Conservation (phyloP, 2,797 vertebrate genomes). For the Benthosema pterotum region DNA sequence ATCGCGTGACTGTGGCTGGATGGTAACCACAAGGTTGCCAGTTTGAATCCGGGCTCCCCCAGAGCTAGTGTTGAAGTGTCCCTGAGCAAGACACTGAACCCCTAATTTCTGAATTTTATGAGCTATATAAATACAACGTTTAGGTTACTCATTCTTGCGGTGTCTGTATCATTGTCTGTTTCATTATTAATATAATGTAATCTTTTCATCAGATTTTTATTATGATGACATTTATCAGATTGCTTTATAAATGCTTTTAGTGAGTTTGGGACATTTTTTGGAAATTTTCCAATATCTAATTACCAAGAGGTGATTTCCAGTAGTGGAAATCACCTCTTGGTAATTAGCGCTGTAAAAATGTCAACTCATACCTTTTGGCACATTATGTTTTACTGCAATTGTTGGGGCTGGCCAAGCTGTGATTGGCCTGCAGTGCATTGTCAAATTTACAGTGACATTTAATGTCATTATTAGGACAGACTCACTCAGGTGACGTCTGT, state of each 20-base stretch:
- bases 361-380: slow-evolving; percentile 44
- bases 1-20: too few relatives aligned
- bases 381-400: slow-evolving; percentile 45
- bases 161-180: neutral
- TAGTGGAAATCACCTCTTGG: slow-evolving; percentile 41
- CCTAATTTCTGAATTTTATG: too few relatives aligned
- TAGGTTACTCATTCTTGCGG: neutral
- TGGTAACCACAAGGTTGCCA: too few relatives aligned
- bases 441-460: slow-evolving; percentile 5
- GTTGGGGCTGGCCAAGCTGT: slow-evolving; percentile 47
- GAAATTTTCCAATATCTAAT: too few relatives aligned
- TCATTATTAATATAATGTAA: slow-evolving; percentile 16
- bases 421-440: slow-evolving; percentile 34
- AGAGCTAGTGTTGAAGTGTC: too few relatives aligned
- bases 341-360: slow-evolving; percentile 49
- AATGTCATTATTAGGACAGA: slow-evolving; percentile 43
- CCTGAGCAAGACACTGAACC: too few relatives aligned
- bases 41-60: too few relatives aligned
- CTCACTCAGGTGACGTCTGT: slow-evolving; percentile 24
- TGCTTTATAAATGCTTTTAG: slow-evolving; percentile 58
- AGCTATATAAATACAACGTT: too few relatives aligned
- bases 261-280: slow-evolving; percentile 49
- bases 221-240: slow-evolving; percentile 54
- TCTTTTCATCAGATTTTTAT: slow-evolving; percentile 10
- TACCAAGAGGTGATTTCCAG: too few relatives aligned